phyloP scores from a whole-genome alignment of 2,113 vertebrate genomes.

The Microtus ochrogaster region DNA sequence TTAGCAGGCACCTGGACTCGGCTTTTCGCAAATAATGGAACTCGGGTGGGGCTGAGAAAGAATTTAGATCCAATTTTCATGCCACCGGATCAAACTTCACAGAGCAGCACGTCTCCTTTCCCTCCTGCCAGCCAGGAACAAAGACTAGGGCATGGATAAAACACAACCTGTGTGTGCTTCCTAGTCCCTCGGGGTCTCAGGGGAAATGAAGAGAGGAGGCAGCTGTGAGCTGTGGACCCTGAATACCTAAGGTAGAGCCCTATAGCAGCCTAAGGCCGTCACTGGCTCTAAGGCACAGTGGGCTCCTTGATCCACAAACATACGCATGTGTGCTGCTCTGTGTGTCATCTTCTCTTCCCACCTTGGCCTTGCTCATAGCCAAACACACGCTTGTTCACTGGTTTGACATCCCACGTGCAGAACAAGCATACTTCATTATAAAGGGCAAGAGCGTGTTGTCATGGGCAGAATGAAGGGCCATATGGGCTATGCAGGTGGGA shows the following conservation, averaged over 20 bases:
- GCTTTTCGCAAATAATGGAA: neutral
- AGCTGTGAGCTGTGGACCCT: neutral
- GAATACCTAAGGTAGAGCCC: neutral
- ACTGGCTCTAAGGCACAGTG: neutral
- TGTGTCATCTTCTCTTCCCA: neutral
- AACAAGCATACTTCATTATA: fast-evolving
- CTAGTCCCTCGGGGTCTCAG: neutral
- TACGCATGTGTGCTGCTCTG: fast-evolving
- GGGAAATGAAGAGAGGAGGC: neutral
- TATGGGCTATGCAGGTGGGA: neutral
- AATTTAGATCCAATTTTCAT: neutral
- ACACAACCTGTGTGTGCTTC: neutral
- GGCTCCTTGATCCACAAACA: neutral
- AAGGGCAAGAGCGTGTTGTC: neutral
- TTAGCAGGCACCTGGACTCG: neutral
- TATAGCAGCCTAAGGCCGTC: neutral
- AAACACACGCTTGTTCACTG: neutral
- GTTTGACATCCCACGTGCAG: neutral
- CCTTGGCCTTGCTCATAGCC: neutral
- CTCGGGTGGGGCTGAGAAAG: neutral
- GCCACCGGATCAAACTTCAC: neutral
- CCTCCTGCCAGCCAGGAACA: neutral
- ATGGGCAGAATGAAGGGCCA: neutral
- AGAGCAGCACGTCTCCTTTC: fast-evolving
- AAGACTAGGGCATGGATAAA: neutral